Evolutionary conservation across 1,140 invertebrate genomes (phyloP).

Genomic region (Aphaenogaster ashmeadi): DNA sequence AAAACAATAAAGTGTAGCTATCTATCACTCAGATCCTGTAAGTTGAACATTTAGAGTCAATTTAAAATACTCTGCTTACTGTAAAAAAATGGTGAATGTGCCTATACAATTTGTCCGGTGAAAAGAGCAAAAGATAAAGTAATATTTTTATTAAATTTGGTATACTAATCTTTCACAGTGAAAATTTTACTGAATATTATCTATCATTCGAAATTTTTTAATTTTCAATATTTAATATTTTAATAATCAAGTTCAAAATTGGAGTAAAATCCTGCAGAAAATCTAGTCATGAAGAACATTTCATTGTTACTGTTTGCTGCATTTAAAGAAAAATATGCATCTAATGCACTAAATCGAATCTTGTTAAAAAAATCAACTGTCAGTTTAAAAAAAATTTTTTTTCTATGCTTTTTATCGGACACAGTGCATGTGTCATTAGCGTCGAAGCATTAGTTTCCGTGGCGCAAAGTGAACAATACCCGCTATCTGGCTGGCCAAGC

Average conservation of each 20-base stretch:
- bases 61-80: not conserved
- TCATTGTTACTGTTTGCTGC: not conserved
- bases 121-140: not conserved
- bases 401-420: constrained; percentile 1
- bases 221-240: not conserved
- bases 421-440: not conserved
- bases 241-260: not conserved
- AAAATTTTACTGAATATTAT: not conserved
- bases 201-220: not conserved
- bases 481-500: constrained; percentile 47
- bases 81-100: not conserved
- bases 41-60: not conserved
- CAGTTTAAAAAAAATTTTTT: not conserved
- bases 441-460: not conserved
- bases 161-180: not conserved
- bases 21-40: not conserved
- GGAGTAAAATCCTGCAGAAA: not conserved
- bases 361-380: not conserved
- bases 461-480: constrained; percentile 44
- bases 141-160: not conserved
- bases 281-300: not conserved
- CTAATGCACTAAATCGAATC: not conserved
- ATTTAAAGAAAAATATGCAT: not conserved
- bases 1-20: too few relatives aligned
- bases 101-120: not conserved